Conservation (phyloP, 2,113 vertebrate species). For the Gavialis gangeticus region DNA sequence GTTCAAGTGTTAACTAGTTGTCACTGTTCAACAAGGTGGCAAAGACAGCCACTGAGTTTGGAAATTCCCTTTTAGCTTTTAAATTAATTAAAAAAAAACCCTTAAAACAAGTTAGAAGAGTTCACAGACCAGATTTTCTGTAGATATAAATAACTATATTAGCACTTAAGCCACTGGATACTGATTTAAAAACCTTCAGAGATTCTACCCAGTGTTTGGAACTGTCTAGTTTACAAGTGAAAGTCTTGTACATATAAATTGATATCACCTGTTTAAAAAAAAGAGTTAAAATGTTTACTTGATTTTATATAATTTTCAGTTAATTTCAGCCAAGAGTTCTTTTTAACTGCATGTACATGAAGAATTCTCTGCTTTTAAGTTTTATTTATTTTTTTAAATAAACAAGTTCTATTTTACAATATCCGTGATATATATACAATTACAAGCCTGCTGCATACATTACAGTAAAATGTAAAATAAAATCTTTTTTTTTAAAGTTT, state of each 20-base stretch:
- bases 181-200: neutral
- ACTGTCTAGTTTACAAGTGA: neutral
- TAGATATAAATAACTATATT: neutral
- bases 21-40: neutral
- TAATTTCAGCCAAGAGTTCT: neutral
- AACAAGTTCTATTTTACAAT: neutral
- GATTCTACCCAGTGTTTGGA: neutral
- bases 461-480: neutral
- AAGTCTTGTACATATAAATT: neutral
- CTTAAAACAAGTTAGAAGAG: neutral
- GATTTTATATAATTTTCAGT: neutral
- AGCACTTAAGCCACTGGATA: neutral
- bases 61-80: neutral
- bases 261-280: neutral
- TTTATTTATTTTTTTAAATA: neutral
- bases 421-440: neutral
- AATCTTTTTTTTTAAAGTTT: neutral
- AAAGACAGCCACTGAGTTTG: neutral
- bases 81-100: neutral
- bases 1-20: neutral
- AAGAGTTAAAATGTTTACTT: neutral
- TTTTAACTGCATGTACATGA: neutral
- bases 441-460: neutral
- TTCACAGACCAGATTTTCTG: neutral
- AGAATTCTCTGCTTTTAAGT: neutral